These are phyloP conservation scores for Idaea dimidiata DNA, from an alignment of 2,888 invertebrate genomes.

Conservation along the genomic window DNA sequence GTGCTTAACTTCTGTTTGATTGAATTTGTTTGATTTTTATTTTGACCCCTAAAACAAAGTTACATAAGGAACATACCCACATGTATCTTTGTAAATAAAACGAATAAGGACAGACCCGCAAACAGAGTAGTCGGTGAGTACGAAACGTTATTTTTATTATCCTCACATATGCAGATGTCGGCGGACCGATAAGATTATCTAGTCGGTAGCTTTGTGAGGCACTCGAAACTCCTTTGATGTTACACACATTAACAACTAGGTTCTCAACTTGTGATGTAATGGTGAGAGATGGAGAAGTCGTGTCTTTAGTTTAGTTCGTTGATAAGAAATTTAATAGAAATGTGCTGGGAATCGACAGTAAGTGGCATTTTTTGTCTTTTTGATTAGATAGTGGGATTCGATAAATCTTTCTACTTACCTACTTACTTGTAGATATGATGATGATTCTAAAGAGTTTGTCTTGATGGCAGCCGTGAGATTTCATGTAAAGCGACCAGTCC, in stretches of 20 bases:
- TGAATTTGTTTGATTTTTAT: too few relatives aligned
- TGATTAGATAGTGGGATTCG: neutral
- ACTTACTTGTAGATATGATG: too few relatives aligned
- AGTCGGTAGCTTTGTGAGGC: conserved; percentile 13
- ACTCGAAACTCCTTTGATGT: conserved; percentile 12
- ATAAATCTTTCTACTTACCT: neutral
- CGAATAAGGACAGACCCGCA: conserved; percentile 5
- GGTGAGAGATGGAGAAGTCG: neutral
- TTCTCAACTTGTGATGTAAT: neutral
- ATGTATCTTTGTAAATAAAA: too few relatives aligned
- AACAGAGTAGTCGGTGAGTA: conserved; percentile 10
- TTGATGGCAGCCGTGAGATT: too few relatives aligned
- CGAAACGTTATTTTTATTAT: conserved; percentile 18
- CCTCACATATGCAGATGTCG: conserved; percentile 22
- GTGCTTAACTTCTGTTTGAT: too few relatives aligned
- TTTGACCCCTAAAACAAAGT: too few relatives aligned
- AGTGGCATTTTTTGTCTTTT: neutral
- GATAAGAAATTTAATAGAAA: neutral
- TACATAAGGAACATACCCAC: too few relatives aligned
- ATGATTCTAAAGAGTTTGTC: too few relatives aligned
- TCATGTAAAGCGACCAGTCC: too few relatives aligned
- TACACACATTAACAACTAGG: conserved; percentile 1
- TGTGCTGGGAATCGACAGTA: neutral
- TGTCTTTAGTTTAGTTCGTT: neutral
- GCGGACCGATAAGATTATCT: conserved; percentile 21